Base-by-base conservation (phyloP, 2,888 invertebrate genomes). In the Mamestra brassicae region DNA sequence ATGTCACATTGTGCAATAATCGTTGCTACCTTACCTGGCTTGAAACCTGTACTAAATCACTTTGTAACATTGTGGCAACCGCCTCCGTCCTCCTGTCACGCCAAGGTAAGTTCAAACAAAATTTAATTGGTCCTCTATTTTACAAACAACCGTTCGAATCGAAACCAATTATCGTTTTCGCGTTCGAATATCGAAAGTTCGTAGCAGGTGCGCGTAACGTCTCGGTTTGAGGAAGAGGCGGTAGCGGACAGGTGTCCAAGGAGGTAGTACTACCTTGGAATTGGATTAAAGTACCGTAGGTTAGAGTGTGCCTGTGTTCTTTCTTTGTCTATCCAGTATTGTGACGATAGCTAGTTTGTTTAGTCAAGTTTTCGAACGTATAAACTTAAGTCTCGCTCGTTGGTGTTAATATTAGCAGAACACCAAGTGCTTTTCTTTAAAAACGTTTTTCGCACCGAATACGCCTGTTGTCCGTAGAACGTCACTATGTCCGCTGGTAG, bases 111-210 rank as follows among this genome's bases (percentile, higher is more conserved):
- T 89, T 88, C 90, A 90, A 93, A 94, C 93, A 93, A 94, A 93
- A 93, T 95, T 94, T 94, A 95, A 95, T 95, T 93, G 94, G 91
- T 83, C 88, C 89, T 89, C 93, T 92, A 92, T 93, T 94, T 92
- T 90, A 92, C 93, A 94, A 95, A 95, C 94, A 95, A 94, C 92
- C 91, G 92, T 87, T 89, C 85, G 90, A 93, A 94, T 94, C 91
- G 94, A 94, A 94, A 94, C 94, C 95, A 95, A 95, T 95, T 95
- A 95, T 94, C 94, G 95, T 94, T 95, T 93, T 93, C 95, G 92
- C 92, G 93, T 94, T 92, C 91, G 92, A 91, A 93, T 94, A 94
- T 94, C 94, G 94, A 94, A 94, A 94, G 94, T 95, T 94, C 89
- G 95, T 90, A 92, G 92, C 95, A 95, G 95, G 95, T 95, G 95